Base-by-base conservation (phyloP, 1,140 invertebrate species). In the Homalodisca vitripennis region DNA sequence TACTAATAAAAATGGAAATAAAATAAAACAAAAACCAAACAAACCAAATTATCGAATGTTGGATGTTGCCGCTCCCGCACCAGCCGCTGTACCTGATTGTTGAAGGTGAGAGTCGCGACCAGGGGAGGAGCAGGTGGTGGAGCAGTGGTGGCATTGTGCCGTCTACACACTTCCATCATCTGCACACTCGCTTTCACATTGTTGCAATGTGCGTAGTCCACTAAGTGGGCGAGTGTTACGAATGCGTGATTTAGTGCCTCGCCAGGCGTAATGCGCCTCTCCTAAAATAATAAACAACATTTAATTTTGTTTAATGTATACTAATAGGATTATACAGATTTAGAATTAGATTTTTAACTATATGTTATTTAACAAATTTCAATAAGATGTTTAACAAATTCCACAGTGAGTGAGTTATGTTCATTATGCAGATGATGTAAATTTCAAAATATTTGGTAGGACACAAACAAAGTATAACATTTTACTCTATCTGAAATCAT, bases 211-310 rank as follows among this genome's bases (percentile, higher is more conserved):
- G 94, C 93, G 79, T 98, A 98, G 80, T 98, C 96, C 1, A 97
- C 90, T 29, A 99, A 84, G 81, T 98, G 96, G 1, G 92, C 91
- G 66, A 98, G 83, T 17, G 92, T 92, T 6, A 98, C 94, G 82
- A 98, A 98, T 17, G 92, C 89, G 81, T 98, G 97, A 79, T 97
- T 95, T 69, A 99, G 80, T 6, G 97, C 97, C 80, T 98, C 95
- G 13, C 92, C 92, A 0, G 97, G 97, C 53, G 93, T 97, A 74
- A 98, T 97, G 22, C 97, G 85, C 24, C 95, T 84, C 78, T 98
- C 95, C 88, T 93, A n/a, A n/a, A n/a, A n/a, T n/a, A n/a, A n/a
- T n/a, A n/a, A n/a, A n/a, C n/a, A n/a, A n/a, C n/a, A n/a, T n/a
- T n/a, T n/a, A n/a, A n/a, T n/a, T n/a, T n/a, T n/a, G n/a, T n/a